phyloP scores from a whole-genome alignment of 2,888 invertebrate genomes.

The Oscheius myriophilus region DNA sequence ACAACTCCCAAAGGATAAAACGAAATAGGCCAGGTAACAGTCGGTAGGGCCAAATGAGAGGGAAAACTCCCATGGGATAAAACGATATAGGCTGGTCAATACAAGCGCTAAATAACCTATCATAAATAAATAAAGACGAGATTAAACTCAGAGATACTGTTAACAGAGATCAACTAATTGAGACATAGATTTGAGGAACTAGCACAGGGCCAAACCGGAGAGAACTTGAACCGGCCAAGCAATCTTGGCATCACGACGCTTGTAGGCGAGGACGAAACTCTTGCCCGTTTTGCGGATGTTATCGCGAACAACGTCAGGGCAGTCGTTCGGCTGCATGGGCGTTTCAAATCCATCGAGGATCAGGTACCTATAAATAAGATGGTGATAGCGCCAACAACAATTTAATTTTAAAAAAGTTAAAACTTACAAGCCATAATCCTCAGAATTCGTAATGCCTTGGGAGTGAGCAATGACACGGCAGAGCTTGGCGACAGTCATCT shows the following conservation, averaged over 20 bases:
- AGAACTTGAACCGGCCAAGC: conserved; percentile 81
- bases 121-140: no score
- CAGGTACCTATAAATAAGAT: conserved; percentile 57
- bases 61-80: no score
- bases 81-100: no score
- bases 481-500: conserved; percentile 90
- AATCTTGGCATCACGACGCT: conserved; percentile 93
- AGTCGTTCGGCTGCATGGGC: conserved; percentile 86
- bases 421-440: conserved; percentile 88
- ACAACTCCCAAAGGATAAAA: no score
- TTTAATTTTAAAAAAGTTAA: not conserved
- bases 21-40: no score
- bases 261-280: conserved; percentile 84
- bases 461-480: conserved; percentile 90
- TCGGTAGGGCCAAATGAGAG: no score
- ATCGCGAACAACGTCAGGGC: conserved; percentile 87
- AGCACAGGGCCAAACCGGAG: conserved; percentile 25
- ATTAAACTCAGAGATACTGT: no score
- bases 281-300: conserved; percentile 69
- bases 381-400: no score
- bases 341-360: conserved; percentile 78
- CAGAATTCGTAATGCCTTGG: conserved; percentile 92
- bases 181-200: not conserved
- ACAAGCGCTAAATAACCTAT: no score
- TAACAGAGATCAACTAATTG: no score